Percentiles rank a stretch among this genome's conserved stretches.
phyloP scores from a whole-genome alignment of 2,888 invertebrate genomes.

The Macrophya annulata region DNA sequence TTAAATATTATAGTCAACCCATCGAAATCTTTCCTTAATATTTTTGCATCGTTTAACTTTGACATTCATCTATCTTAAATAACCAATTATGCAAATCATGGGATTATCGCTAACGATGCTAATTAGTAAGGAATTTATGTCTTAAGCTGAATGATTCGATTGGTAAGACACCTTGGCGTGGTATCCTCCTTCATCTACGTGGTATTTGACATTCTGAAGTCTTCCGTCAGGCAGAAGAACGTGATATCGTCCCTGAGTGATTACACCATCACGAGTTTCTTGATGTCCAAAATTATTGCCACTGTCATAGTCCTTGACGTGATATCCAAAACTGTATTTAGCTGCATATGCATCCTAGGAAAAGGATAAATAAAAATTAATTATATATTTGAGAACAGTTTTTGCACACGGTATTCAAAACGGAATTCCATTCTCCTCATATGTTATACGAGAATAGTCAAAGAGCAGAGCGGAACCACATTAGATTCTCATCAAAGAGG shows the following conservation, averaged over 20 bases:
- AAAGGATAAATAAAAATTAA: background rate
- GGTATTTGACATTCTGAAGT: conserved; percentile 89
- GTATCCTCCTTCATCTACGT: conserved; percentile 89
- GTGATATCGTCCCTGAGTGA: conserved; percentile 88
- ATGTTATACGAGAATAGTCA: background rate
- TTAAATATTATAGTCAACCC: background rate
- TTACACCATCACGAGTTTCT: conserved; percentile 86
- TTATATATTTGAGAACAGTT: background rate
- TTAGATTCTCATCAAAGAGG: background rate
- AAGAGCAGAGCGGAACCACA: background rate
- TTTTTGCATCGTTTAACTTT: background rate
- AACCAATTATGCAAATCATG: background rate
- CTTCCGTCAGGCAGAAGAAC: conserved; percentile 90
- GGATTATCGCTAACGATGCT: background rate
- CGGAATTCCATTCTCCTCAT: background rate
- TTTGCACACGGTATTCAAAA: background rate
- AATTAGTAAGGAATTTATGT: background rate
- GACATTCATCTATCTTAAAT: background rate
- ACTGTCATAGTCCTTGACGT: conserved; percentile 86
- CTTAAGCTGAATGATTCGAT: conserved; percentile 46
- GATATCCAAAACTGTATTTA: conserved; percentile 84
- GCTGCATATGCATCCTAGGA: conserved; percentile 83
- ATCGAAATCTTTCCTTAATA: background rate
- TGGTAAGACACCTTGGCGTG: conserved; percentile 88
- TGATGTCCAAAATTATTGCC: conserved; percentile 90